phyloP scores from a whole-genome alignment of 2,888 invertebrate genomes.

The Agapostemon virescens region DNA sequence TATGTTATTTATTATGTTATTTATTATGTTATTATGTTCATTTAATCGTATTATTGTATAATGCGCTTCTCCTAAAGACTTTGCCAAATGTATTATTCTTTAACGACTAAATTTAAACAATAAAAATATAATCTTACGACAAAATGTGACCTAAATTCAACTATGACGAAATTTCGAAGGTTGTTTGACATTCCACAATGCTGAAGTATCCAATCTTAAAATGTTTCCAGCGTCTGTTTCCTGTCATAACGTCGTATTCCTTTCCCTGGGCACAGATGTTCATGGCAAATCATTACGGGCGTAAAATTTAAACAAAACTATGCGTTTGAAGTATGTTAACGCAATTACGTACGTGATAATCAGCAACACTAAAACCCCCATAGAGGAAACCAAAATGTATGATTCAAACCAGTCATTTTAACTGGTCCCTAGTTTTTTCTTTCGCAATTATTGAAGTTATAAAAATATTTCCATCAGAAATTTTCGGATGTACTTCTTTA shows the following conservation, averaged over 20 bases:
- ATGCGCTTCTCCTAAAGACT: too few relatives aligned
- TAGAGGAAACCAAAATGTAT: neutral
- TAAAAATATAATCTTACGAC: neutral
- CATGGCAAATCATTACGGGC: neutral
- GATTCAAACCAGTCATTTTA: too few relatives aligned
- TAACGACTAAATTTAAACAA: neutral
- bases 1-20: neutral
- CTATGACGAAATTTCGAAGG: neutral
- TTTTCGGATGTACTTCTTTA: too few relatives aligned
- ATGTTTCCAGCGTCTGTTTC: conserved; percentile 3
- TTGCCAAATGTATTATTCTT: too few relatives aligned
- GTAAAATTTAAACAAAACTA: neutral
- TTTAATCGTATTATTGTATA: too few relatives aligned
- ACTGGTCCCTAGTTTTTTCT: too few relatives aligned
- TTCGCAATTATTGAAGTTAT: too few relatives aligned
- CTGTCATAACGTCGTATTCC: conserved; percentile 5
- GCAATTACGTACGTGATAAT: too few relatives aligned
- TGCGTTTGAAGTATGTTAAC: neutral
- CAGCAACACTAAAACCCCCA: too few relatives aligned
- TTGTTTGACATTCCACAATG: neutral
- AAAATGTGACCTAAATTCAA: neutral
- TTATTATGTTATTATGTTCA: too few relatives aligned
- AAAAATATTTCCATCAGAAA: too few relatives aligned
- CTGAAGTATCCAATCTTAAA: conserved; percentile 1
- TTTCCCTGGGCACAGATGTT: neutral